Evolutionary conservation across 2,797 vertebrate genomes (phyloP), one percentile per base, ranked within the genome.

Genomic region (Ibycter americanus): DNA sequence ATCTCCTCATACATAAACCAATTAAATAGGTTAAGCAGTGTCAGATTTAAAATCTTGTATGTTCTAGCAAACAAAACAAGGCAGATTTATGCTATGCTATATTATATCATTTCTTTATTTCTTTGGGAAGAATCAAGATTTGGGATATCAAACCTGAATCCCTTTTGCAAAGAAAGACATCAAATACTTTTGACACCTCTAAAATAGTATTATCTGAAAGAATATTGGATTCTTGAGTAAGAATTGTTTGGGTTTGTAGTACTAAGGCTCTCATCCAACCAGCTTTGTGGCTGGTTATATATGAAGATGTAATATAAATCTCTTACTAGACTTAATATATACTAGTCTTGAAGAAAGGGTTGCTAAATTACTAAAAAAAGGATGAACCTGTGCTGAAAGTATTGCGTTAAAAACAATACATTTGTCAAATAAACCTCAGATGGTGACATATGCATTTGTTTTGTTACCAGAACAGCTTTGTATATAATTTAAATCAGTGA

Each of bases 401-500:
- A 66, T 91, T 84, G 76, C 12, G 38, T 80, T 89, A 47, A 84
- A 89, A 88, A 32, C 17, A 61, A 22, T 27, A 15, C 29, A 32
- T 91, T 77, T 88, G 23, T 86, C 71, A 54, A 72, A 36, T 83
- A 46, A 88, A 25, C 18, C 25, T 76, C 42, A 83, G 65, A 49
- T 83, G 47, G 44, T 93, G 78, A 81, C 15, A 67, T 42, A 58
- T 1, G 36, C 9, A 11, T 89, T 73, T 68, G 85, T 82, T 96
- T 97, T 96, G 92, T 93, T 97, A 87, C 63, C 85, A 34, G 93
- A 96, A 89, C 87, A 74, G 56, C 40, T 88, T 78, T 94, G 71
- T 82, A 66, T 58, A 86, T 65, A 70, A 71, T 97, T 96, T 95
- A 91, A 97, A 96, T 84, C 81, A 63, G 93, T 89, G 90, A 96